Evolutionary conservation across 2,888 invertebrate species (phyloP), one percentile per base, ranked within the genome.

Genomic region (Harpalus rufipes): DNA sequence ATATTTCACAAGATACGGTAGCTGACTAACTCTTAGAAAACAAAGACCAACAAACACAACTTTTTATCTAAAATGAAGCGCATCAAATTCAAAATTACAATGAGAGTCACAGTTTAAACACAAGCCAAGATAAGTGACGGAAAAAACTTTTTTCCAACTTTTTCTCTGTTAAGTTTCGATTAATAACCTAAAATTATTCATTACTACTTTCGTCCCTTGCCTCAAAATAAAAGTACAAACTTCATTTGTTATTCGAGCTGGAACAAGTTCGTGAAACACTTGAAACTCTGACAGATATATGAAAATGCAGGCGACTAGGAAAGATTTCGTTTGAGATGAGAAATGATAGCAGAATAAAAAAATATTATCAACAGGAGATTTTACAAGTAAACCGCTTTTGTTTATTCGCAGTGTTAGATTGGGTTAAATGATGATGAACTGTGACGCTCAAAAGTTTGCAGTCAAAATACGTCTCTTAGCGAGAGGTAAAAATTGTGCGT

Each of bases 251-350:
- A 74, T 74, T 74, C 8, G 16, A 74, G 44, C 44, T 74, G 72
- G 41, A 74, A 44, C 16, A 74, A 44, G 21, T 74, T 74, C 72
- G 8, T 4, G 41, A 68, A 68, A 68, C 32, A 68, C 44, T 74
- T 25, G 44, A 68, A 74, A 74, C 18, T 74, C 14, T 68, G 72
- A 74, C 72, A 74, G 72, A 74, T 74, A 74, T 74, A 74, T 74
- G 72, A 74, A 68, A 44, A 74, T 74, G 25, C 41, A 39, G 68
- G 2, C 7, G 21, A 21, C 21, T 21, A 2, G 25, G 63, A 63
- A 25, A 74, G 51, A 74, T 74, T 44, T 74, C 72, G 18, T 44
- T 74, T 25, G 18, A 8, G 18, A 74, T 74, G 72, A 74, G 51
- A 74, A 18, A 74, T 51, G 16, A 74, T 44, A 51, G 16, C 72